Evolutionary conservation across 1,140 invertebrate species (phyloP), one percentile per base, ranked within the genome.

Genomic region (Solenopsis invicta): DNA sequence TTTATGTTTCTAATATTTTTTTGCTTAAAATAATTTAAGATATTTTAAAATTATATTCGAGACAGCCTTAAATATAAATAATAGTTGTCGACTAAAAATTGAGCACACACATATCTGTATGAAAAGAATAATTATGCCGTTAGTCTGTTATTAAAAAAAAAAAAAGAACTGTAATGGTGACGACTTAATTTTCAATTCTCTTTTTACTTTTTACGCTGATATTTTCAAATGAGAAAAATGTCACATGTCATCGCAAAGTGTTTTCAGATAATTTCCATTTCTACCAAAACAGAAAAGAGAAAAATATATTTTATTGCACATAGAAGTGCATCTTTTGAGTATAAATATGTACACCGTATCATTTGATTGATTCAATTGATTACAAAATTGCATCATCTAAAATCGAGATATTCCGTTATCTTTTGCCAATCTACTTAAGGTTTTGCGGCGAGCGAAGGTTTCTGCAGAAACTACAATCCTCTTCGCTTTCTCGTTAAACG

Each of bases 401-500:
- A 74, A 74, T 61, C 80, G 37, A 61, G 41, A 48, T 29, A 61
- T 61, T 18, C 29, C 62, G 41, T 12, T 21, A 66, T 45, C n/a
- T 41, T 18, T 69, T 41, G 8, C 8, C 67, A 41, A 84, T 34
- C 69, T 61, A 59, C 52, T 74, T 61, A 74, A 74, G 24, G 71
- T 56, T 74, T 84, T 29, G 52, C 34, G 50, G 77, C 62, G 64
- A 69, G 10, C 48, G 16, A 45, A 37, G 64, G 34, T 61, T 59
- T 82, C 67, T 48, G 54, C 54, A 74, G 80, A 41, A 82, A 37
- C 80, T 82, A 67, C 80, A 84, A 84, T 74, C 69, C 80, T n/a
- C 80, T 21, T 82, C 41, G 67, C 41, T 59, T 59, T 59, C 54
- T 61, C 67, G 69, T 84, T 84, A 84, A 84, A 84, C 69, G 67